These are phyloP conservation scores for Perccottus glenii DNA, from an alignment of 2,113 vertebrate species.

Conservation along the genomic window DNA sequence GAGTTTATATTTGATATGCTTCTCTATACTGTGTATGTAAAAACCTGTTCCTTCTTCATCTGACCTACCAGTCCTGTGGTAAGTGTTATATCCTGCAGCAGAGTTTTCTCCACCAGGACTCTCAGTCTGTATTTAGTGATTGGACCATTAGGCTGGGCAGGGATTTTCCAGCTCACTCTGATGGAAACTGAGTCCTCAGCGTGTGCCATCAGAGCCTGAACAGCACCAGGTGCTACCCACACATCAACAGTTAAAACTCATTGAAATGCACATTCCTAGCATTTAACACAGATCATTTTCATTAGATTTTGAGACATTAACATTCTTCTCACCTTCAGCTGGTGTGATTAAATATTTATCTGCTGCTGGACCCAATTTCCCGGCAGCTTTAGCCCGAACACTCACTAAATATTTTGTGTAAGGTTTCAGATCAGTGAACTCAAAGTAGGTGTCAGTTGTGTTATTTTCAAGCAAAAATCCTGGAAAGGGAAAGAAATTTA, in stretches of 20 bases:
- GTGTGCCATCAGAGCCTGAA: constrained; percentile 82
- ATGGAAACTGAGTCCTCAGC: constrained; percentile 88
- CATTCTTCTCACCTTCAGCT: constrained; percentile 83
- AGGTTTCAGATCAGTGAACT: constrained; percentile 84
- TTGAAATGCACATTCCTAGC: neutral
- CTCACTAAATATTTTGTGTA: constrained; percentile 83
- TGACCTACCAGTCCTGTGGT: constrained; percentile 66
- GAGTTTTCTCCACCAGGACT: constrained; percentile 68
- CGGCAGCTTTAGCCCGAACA: constrained; percentile 86
- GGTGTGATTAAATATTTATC: constrained; percentile 82
- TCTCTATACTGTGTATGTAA: no score
- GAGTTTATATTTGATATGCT: no score
- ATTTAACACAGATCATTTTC: no score
- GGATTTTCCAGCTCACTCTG: constrained; percentile 88
- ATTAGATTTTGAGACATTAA: no score
- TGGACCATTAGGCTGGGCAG: constrained; percentile 88
- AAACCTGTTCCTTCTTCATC: no score
- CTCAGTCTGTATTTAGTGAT: constrained; percentile 89
- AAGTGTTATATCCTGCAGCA: constrained; percentile 88
- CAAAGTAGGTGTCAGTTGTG: constrained; percentile 85
- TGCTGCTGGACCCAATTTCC: constrained; percentile 86
- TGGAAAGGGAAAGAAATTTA: constrained; percentile 45
- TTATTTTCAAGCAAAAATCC: constrained; percentile 88
- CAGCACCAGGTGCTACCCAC: constrained; percentile 84
- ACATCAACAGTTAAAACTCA: constrained; percentile 22